These are phyloP conservation scores for Pterobdella sp. DNA, from an alignment of 2,888 invertebrate species.

Conservation along the genomic window DNA sequence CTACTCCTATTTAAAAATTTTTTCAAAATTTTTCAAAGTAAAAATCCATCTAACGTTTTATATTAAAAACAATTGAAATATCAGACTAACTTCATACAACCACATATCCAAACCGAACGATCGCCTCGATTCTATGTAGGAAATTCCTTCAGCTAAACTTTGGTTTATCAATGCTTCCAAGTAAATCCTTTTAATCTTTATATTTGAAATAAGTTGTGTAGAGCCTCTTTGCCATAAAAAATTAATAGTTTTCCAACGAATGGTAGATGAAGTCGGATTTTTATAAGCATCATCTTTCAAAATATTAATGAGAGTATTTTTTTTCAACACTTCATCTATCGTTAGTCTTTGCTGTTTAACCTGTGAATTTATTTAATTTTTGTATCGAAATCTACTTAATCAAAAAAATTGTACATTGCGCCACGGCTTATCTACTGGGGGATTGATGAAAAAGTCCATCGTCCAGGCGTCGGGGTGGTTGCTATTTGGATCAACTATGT, in stretches of 20 bases:
- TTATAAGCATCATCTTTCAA: slow-evolving; percentile 30
- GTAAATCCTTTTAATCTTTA: slow-evolving; percentile 32
- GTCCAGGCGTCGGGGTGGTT: slow-evolving; percentile 27
- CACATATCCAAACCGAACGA: slow-evolving; percentile 29
- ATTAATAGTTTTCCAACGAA: slow-evolving; percentile 35
- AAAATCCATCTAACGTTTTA: too few species aligned
- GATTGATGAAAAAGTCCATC: slow-evolving; percentile 35
- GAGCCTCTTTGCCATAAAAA: slow-evolving; percentile 35
- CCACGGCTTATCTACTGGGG: slow-evolving; percentile 30
- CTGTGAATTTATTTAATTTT: neutral
- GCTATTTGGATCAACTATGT: slow-evolving; percentile 21
- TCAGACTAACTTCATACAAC: slow-evolving; percentile 14
- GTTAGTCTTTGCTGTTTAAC: slow-evolving; percentile 13
- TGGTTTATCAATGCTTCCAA: slow-evolving; percentile 27
- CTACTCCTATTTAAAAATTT: too few species aligned
- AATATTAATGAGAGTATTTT: slow-evolving; percentile 32
- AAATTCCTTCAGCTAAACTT: slow-evolving; percentile 35
- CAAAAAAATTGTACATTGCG: neutral
- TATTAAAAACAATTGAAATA: too few species aligned
- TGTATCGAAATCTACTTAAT: neutral
- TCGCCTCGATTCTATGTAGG: slow-evolving; percentile 35
- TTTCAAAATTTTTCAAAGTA: too few species aligned
- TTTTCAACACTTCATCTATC: slow-evolving; percentile 29
- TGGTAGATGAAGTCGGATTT: slow-evolving; percentile 34
- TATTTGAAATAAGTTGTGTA: slow-evolving; percentile 34